These are phyloP conservation scores for Drosophila kurseongensis DNA, from an alignment of 1,140 invertebrate genomes.

Conservation along the genomic window DNA sequence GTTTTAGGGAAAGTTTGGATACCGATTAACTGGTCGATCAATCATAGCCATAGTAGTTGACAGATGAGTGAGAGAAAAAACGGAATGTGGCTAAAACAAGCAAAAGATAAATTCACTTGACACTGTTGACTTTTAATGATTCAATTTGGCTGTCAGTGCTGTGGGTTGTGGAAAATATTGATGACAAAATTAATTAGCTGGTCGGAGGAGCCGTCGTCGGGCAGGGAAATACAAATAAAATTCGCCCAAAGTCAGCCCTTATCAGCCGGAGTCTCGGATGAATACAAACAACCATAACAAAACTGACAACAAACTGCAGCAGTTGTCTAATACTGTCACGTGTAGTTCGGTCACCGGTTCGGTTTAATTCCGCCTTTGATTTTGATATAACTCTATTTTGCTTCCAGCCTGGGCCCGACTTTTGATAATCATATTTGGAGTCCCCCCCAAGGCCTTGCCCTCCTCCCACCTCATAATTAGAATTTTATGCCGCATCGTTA, in stretches of 20 bases:
- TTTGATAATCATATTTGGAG: conserved; percentile 27
- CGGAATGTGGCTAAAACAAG: conserved; percentile 34
- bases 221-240: conserved; percentile 29
- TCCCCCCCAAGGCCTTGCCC: conserved; percentile 5
- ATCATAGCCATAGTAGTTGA: conserved; percentile 55
- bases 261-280: conserved; percentile 12
- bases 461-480: conserved; percentile 56
- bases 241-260: conserved; percentile 32
- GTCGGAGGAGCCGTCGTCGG: conserved; percentile 33
- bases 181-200: conserved; percentile 77
- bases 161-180: conserved; percentile 61
- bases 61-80: conserved; percentile 40
- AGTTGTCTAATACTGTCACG: conserved; percentile 29
- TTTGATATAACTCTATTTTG: conserved; percentile 25
- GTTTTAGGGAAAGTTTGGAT: conserved; percentile 28
- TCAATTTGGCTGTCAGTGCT: conserved; percentile 68
- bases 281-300: conserved; percentile 1
- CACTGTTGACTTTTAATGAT: conserved; percentile 78
- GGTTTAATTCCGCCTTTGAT: conserved; percentile 27
- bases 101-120: conserved; percentile 59
- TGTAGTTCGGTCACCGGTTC: conserved; percentile 4
- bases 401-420: background rate
- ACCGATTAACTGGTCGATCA: conserved; percentile 45
- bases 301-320: conserved; percentile 35
- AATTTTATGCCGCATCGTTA: conserved; percentile 76